Conservation (phyloP, 2,888 invertebrate species). For the Eristalinus aeneus region DNA sequence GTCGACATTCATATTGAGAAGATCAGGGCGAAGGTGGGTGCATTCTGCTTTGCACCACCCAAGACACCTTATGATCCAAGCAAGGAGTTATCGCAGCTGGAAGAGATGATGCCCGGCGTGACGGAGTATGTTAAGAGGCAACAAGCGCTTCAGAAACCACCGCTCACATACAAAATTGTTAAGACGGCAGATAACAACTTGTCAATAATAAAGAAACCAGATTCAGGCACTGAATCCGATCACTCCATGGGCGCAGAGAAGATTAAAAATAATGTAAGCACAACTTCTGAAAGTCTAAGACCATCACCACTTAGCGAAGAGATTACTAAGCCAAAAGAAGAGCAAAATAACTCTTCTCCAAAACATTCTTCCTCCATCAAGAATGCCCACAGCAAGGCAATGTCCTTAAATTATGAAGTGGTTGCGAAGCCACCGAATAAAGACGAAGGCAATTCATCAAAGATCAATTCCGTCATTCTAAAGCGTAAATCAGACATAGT, state of each 20-base stretch:
- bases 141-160: slow-evolving; percentile 75
- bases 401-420: slow-evolving; percentile 76
- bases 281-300: slow-evolving; percentile 6
- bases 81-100: slow-evolving; percentile 84
- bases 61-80: slow-evolving; percentile 86
- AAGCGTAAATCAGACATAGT: slow-evolving; percentile 77
- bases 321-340: not conserved
- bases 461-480: slow-evolving; percentile 77
- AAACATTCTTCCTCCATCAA: not conserved
- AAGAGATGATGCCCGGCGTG: slow-evolving; percentile 84
- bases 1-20: slow-evolving; percentile 88
- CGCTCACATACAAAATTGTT: slow-evolving; percentile 80
- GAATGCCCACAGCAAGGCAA: slow-evolving; percentile 4
- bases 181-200: slow-evolving; percentile 79
- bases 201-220: slow-evolving; percentile 79
- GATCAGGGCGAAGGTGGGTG: slow-evolving; percentile 86
- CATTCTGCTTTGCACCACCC: slow-evolving; percentile 87
- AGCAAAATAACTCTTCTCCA: not conserved
- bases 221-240: slow-evolving; percentile 77
- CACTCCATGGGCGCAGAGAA: slow-evolving; percentile 74
- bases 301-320: slow-evolving; percentile 22
- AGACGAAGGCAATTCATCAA: slow-evolving; percentile 74
- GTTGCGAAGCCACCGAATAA: slow-evolving; percentile 74
- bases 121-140: slow-evolving; percentile 75
- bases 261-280: not conserved